Percentiles rank a stretch among this genome's conserved stretches.
These are phyloP conservation scores for Cladopsammia gracilis DNA, from an alignment of 64 coral and sea anemone genomes.

Conservation along the genomic window DNA sequence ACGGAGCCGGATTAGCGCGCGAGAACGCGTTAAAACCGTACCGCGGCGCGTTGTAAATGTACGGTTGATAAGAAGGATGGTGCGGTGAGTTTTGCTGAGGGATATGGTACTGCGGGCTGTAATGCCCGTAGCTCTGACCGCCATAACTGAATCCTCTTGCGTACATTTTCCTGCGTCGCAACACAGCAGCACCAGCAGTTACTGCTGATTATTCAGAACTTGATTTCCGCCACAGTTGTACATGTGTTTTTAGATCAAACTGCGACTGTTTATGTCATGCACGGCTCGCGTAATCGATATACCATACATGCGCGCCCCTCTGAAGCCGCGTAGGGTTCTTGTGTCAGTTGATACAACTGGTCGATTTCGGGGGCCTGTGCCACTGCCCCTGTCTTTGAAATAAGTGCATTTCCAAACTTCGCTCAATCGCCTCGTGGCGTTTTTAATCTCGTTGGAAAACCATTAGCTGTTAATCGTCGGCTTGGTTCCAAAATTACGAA, in stretches of 20 bases:
- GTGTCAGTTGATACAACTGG: slow-evolving; percentile 66
- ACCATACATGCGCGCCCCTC: background rate
- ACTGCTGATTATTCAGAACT: slow-evolving; percentile 7
- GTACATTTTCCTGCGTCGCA: slow-evolving; percentile 33
- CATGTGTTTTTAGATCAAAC: slow-evolving; percentile 56
- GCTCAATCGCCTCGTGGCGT: background rate
- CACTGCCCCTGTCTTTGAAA: background rate
- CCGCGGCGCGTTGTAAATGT: slow-evolving; percentile 60
- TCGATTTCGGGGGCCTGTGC: background rate
- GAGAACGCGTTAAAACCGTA: slow-evolving; percentile 66
- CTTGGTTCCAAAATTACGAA: background rate
- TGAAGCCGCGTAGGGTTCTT: background rate
- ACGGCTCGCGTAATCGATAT: slow-evolving; percentile 65
- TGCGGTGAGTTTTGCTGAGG: slow-evolving; percentile 61
- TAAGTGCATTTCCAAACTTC: slow-evolving; percentile 70
- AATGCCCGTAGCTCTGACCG: slow-evolving; percentile 60
- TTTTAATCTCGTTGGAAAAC: background rate
- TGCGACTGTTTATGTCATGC: slow-evolving; percentile 59
- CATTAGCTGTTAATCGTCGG: slow-evolving; percentile 14
- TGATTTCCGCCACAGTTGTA: slow-evolving; percentile 29
- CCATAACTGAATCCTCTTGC: slow-evolving; percentile 50
- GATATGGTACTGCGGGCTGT: slow-evolving; percentile 39
- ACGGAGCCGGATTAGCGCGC: slow-evolving; percentile 43
- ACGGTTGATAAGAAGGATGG: slow-evolving; percentile 51
- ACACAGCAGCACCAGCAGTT: background rate